phyloP scores from a whole-genome alignment of 2,113 vertebrate species.

The Brienomyrus brachyistius region DNA sequence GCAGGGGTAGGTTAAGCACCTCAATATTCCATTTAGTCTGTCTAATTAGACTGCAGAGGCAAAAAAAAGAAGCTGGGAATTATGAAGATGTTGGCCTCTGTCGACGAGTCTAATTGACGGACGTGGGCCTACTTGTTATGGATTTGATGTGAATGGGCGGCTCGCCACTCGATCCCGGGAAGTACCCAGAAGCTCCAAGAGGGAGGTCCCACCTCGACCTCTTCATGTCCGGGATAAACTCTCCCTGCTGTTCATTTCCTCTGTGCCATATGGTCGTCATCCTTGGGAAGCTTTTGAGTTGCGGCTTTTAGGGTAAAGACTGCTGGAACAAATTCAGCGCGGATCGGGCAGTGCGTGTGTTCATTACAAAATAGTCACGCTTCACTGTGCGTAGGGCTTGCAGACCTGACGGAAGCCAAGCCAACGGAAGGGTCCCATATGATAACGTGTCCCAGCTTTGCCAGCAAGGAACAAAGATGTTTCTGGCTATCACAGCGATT shows the following conservation, averaged over 20 bases:
- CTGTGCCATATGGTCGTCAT: slow-evolving; percentile 39
- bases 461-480: neutral
- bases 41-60: slow-evolving; percentile 54
- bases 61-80: slow-evolving; percentile 38
- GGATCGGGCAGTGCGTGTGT: neutral
- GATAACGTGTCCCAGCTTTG: neutral
- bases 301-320: slow-evolving; percentile 9
- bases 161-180: slow-evolving; percentile 38
- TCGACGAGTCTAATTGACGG: slow-evolving; percentile 25
- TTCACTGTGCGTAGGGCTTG: neutral
- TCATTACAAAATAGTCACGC: neutral
- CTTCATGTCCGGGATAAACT: slow-evolving; percentile 35
- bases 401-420: neutral
- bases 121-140: slow-evolving; percentile 46
- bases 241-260: slow-evolving; percentile 39
- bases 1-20: slow-evolving; percentile 45
- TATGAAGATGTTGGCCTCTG: slow-evolving; percentile 48
- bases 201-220: slow-evolving; percentile 28
- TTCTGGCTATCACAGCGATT: neutral
- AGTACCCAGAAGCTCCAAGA: neutral
- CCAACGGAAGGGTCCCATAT: neutral
- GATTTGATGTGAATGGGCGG: slow-evolving; percentile 17
- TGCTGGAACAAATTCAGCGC: neutral
- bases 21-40: slow-evolving; percentile 49
- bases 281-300: slow-evolving; percentile 23